These are phyloP conservation scores for Hemiscyllium ocellatum DNA, from an alignment of 2,113 vertebrate species.

Conservation along the genomic window DNA sequence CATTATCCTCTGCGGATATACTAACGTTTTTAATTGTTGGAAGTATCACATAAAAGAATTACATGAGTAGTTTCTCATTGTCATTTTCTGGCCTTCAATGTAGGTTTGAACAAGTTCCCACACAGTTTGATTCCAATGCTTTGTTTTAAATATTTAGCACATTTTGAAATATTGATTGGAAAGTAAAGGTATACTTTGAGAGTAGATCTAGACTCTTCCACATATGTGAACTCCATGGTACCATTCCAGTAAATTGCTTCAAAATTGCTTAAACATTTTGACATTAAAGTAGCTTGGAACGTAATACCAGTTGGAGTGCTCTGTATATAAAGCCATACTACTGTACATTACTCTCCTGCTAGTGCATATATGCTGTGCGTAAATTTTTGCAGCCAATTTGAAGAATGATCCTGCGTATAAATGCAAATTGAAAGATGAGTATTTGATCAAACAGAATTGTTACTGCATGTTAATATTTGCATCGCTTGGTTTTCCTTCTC, in stretches of 20 bases:
- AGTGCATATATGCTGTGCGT: neutral
- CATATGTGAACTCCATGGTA: neutral
- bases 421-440: neutral
- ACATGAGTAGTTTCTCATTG: neutral
- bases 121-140: neutral
- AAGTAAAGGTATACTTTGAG: neutral
- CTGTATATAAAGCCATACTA: neutral
- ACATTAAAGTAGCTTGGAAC: neutral
- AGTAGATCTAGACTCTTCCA: too few relatives aligned
- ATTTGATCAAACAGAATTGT: neutral
- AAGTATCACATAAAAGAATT: neutral
- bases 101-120: neutral
- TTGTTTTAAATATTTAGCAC: neutral
- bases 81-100: neutral
- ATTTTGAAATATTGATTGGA: slow-evolving; percentile 5
- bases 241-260: neutral
- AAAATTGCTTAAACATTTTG: neutral
- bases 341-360: slow-evolving; percentile 6
- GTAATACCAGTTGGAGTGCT: neutral
- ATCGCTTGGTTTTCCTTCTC: neutral
- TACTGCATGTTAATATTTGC: slow-evolving; percentile 15
- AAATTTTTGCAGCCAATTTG: neutral
- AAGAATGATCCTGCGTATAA: slow-evolving; percentile 26
- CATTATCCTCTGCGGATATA: neutral
- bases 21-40: neutral